Percentiles rank a stretch among this genome's conserved stretches.
Conservation (phyloP, 2,797 vertebrate species). For the Malurus splendens region DNA sequence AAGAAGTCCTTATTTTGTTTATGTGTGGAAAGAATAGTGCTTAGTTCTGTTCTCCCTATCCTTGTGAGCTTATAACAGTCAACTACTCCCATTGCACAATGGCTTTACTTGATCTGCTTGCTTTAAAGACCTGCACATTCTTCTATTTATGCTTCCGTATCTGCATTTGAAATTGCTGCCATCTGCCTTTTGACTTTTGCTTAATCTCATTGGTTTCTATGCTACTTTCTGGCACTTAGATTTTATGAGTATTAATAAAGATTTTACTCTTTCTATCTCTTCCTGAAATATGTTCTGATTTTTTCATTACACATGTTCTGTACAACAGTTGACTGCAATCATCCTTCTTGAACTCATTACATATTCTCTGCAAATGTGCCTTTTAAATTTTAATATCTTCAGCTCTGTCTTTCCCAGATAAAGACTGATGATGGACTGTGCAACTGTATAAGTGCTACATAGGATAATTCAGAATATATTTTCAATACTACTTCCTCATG, state of each 20-base stretch:
- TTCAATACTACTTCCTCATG: neutral
- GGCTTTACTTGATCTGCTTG: neutral
- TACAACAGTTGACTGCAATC: slow-evolving; percentile 10
- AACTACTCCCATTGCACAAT: neutral
- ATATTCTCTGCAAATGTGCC: slow-evolving; percentile 37
- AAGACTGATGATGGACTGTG: slow-evolving; percentile 10
- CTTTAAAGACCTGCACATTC: neutral
- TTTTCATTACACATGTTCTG: slow-evolving; percentile 22
- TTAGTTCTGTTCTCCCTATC: neutral
- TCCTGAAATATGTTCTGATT: slow-evolving; percentile 18
- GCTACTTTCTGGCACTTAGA: neutral
- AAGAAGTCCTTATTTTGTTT: neutral
- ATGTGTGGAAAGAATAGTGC: neutral
- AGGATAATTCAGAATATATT: neutral
- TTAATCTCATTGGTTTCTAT: slow-evolving; percentile 38
- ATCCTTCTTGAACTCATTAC: slow-evolving; percentile 44
- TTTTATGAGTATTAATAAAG: slow-evolving; percentile 58
- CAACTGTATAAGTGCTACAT: neutral
- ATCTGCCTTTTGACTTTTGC: slow-evolving; percentile 39
- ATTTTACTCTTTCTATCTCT: slow-evolving; percentile 27
- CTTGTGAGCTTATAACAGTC: neutral
- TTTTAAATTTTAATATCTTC: slow-evolving; percentile 53
- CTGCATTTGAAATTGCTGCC: neutral
- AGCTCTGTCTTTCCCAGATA: slow-evolving; percentile 24
- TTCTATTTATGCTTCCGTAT: neutral